Base-by-base conservation (phyloP, 2,113 vertebrate genomes). In the Odontesthes bonariensis region DNA sequence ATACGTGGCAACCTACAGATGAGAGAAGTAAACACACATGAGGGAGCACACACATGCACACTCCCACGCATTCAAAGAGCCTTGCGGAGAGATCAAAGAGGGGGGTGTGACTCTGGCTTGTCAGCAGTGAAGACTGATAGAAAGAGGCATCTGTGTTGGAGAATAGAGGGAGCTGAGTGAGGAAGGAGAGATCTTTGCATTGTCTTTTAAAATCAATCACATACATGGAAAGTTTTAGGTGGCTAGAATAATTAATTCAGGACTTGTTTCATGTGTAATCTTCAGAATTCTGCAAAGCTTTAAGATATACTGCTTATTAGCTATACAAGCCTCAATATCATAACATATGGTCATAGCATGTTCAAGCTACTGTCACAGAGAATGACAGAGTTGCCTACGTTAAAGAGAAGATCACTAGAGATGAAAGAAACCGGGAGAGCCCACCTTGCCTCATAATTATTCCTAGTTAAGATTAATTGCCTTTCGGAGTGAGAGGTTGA, bases 391-490 rank as follows among this genome's bases (percentile, higher is more conserved):
- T 27, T 27, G 19, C 56, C 53, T 22, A n/a, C 62, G 63, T 68
- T 68, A 47, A 70, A 60, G 60, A 58, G 44, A 69, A 49, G 69
- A 68, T 23, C 20, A 69, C 65, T 20, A 17, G 57, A 87, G 64
- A 88, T 83, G 61, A 88, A 82, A 84, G 70, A 54, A 80, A 73
- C 20, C 13, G 8, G 47, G 49, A 59, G 58, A 72, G 58, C 73
- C 65, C 66, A 38, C 32, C 44, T 83, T 53, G 2, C 38, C 20
- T 78, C 44, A 42, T 77, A 76, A 90, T 86, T 72, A 83, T 75
- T 75, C 44, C 55, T 81, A 77, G 88, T 86, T 79, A 83, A 79
- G 59, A 81, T 75, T 69, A 87, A 86, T 84, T 88, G 82, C 69
- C 57, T 64, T 69, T 59, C 59, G 32, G 69, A 68, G 79, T 71